Evolutionary conservation across 1,140 invertebrate species (phyloP), one percentile per base, ranked within the genome.

Genomic region (Parapsyche elsis): DNA sequence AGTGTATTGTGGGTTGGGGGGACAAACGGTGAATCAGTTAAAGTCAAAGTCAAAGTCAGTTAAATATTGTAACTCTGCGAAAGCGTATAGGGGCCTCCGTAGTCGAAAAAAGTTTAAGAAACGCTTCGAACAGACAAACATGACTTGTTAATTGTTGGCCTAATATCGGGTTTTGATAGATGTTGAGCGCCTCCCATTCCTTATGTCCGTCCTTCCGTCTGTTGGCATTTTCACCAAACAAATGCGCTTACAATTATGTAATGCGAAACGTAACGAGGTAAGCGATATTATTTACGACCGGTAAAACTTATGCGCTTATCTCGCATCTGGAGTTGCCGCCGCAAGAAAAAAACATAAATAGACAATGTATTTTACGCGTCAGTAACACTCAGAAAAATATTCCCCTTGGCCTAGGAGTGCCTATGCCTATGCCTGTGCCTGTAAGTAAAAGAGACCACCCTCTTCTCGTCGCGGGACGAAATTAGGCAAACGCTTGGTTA

Each of bases 211-310:
- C 30, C 30, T 1, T 38, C 30, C 30, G 30, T 38, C n/a, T n/a
- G n/a, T n/a, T n/a, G n/a, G n/a, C n/a, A n/a, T n/a, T 38, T 7
- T 38, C 30, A 7, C 30, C 30, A 38, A 38, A 38, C 30, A 38
- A 1, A 38, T 61, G 61, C 59, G 53, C 45, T 23, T 61, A 64
- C 49, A 53, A 53, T 79, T 79, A 64, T 75, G 71, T 75, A 80
- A 80, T 23, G 71, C 46, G 75, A 67, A 81, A 81, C 74, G 76
- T 77, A 77, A 76, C 64, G 64, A 81, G 80, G 71, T 77, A 81
- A 77, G 45, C 80, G 61, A 71, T 81, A 77, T 81, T 81, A 81
- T 81, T 81, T 81, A 81, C 76, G 74, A 77, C 75, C 61, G 76
- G 57, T 71, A 81, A 73, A 46, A 73, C 70, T 77, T 46, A 71